Percentiles rank a stretch among this genome's conserved stretches.
Conservation (phyloP, 2,797 vertebrate genomes). For the Gambusia yucatana region DNA sequence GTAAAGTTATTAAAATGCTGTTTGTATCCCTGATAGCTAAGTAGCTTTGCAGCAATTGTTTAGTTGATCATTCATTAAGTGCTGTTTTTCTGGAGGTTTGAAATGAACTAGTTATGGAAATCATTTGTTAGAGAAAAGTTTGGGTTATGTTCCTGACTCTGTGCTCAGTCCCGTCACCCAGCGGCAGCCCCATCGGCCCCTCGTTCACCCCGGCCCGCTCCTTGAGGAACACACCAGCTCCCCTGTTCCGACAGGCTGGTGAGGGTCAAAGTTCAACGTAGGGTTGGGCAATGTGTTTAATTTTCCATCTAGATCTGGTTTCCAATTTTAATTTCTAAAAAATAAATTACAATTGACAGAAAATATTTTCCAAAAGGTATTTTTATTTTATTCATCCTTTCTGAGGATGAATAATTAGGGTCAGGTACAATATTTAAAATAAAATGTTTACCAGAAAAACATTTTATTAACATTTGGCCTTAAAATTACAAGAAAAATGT, state of each 20-base stretch:
- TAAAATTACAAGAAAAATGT: too few species aligned
- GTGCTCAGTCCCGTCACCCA: conserved; percentile 75
- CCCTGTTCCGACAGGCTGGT: conserved; percentile 87
- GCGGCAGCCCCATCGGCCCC: conserved; percentile 56
- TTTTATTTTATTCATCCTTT: too few species aligned
- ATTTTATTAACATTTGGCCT: too few species aligned
- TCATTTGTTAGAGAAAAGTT: not conserved
- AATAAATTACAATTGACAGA: too few species aligned
- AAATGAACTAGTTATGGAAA: not conserved
- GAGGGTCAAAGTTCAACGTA: conserved; percentile 41
- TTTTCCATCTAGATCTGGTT: not conserved
- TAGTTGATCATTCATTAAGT: too few species aligned
- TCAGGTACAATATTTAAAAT: too few species aligned
- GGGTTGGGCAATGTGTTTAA: too few species aligned
- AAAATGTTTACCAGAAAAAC: too few species aligned
- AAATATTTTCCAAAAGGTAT: too few species aligned
- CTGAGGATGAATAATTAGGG: too few species aligned
- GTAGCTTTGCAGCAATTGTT: not conserved
- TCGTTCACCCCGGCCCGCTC: conserved; percentile 79
- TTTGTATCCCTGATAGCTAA: not conserved
- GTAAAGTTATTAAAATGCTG: not conserved
- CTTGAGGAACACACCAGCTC: conserved; percentile 84
- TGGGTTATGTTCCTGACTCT: conserved; percentile 45
- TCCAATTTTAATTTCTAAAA: not conserved
- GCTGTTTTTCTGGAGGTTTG: not conserved